phyloP scores from a whole-genome alignment of 1,140 invertebrate genomes.

The Holcopasites calliopsidis region DNA sequence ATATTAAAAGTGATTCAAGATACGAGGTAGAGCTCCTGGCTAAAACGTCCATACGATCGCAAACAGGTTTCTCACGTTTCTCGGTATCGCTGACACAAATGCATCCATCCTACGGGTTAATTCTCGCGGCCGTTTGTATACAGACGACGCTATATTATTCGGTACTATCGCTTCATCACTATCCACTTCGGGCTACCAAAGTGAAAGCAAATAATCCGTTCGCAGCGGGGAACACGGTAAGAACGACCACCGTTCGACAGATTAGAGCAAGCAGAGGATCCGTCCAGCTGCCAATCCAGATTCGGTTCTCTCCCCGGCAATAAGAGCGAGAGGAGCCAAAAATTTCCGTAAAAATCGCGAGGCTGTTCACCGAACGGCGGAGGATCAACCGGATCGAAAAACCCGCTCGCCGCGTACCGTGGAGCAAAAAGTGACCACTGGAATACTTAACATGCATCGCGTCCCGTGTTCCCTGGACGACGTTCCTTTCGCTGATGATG shows the following conservation, averaged over 20 bases:
- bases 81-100: background rate
- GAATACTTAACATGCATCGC: conserved; percentile 26
- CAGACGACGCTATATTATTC: background rate
- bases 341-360: conserved; percentile 22
- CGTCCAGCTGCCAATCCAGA: conserved; percentile 7
- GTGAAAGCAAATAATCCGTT: background rate
- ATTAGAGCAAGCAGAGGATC: too few species aligned
- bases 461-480: conserved; percentile 12
- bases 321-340: conserved; percentile 13
- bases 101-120: background rate
- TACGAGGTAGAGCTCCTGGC: background rate
- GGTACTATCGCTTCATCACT: background rate
- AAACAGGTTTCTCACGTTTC: background rate
- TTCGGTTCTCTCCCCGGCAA: conserved; percentile 3
- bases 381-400: conserved; percentile 28
- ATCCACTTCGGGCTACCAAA: background rate
- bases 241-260: too few species aligned
- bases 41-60: background rate
- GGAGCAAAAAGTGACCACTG: background rate
- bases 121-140: background rate
- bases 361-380: conserved; percentile 2
- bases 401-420: conserved; percentile 1
- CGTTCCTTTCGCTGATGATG: background rate
- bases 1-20: background rate
- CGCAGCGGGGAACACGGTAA: too few species aligned